Percentiles rank a stretch among this genome's conserved stretches.
These are phyloP conservation scores for Muricea muricata DNA, from an alignment of 92 coral and sea anemone species.

Conservation along the genomic window DNA sequence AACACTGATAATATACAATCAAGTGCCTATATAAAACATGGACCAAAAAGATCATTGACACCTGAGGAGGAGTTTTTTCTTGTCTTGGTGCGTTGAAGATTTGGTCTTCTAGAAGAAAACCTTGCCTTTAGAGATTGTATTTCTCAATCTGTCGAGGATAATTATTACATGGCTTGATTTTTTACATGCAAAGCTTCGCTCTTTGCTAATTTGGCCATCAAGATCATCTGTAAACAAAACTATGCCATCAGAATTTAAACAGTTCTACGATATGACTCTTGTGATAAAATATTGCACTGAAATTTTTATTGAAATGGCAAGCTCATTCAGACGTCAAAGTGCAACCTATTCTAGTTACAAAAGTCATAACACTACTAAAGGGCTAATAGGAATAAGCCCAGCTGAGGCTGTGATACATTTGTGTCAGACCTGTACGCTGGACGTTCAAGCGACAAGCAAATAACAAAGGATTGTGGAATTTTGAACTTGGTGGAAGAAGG, in stretches of 20 bases:
- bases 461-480: slow-evolving; percentile 63
- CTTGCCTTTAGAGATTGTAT: slow-evolving; percentile 46
- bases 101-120: slow-evolving; percentile 29
- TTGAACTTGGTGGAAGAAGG: slow-evolving; percentile 54
- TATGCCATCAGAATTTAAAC: slow-evolving; percentile 50
- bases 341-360: slow-evolving; percentile 48
- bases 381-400: slow-evolving; percentile 58
- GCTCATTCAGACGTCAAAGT: slow-evolving; percentile 54
- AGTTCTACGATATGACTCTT: slow-evolving; percentile 43
- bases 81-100: background rate
- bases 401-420: slow-evolving; percentile 23
- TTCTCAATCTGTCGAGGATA: slow-evolving; percentile 25
- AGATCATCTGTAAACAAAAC: slow-evolving; percentile 31
- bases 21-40: background rate
- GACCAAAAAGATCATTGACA: slow-evolving; percentile 1
- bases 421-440: slow-evolving; percentile 55
- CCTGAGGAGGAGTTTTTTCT: slow-evolving; percentile 15
- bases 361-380: slow-evolving; percentile 54
- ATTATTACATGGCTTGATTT: slow-evolving; percentile 51
- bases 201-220: slow-evolving; percentile 58
- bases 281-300: slow-evolving; percentile 59
- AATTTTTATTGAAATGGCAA: slow-evolving; percentile 45
- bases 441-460: slow-evolving; percentile 71
- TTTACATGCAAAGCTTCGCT: slow-evolving; percentile 27
- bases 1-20: background rate